These are phyloP conservation scores for Ciconia boyciana DNA, from an alignment of 2,113 vertebrate species.

Conservation along the genomic window DNA sequence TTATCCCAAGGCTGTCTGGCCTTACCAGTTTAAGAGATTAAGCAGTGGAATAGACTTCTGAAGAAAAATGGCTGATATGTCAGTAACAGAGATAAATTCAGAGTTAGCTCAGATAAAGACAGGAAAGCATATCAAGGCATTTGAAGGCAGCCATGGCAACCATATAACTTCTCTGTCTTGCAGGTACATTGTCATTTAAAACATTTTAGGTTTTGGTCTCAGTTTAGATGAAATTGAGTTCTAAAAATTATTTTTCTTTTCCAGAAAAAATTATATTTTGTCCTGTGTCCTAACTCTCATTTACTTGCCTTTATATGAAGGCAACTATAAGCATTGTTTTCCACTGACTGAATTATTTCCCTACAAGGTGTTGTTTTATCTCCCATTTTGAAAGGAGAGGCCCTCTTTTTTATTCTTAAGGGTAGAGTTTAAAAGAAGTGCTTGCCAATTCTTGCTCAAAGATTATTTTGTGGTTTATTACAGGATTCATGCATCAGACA, in stretches of 20 bases:
- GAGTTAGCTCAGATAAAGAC: background rate
- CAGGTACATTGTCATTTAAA: background rate
- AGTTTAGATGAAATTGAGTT: background rate
- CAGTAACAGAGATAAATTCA: background rate
- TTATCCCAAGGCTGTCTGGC: background rate
- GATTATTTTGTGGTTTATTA: background rate
- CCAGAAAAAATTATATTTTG: background rate
- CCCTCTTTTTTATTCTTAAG: background rate
- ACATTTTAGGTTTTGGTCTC: background rate
- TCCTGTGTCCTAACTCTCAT: background rate
- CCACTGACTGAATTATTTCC: background rate
- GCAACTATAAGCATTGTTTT: background rate
- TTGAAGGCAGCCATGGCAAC: constrained; percentile 32
- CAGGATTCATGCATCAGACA: background rate
- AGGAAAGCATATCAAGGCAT: background rate
- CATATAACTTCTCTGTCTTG: background rate
- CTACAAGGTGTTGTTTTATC: background rate
- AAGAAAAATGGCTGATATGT: background rate
- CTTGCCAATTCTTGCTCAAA: background rate
- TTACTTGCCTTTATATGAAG: background rate
- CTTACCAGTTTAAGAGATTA: background rate
- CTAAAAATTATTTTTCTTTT: background rate
- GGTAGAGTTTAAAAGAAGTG: background rate
- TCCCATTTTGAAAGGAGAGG: background rate
- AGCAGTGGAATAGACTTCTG: background rate